Evolutionary conservation across 1,140 invertebrate genomes (phyloP).

Genomic region (Drosophila kanapiae): DNA sequence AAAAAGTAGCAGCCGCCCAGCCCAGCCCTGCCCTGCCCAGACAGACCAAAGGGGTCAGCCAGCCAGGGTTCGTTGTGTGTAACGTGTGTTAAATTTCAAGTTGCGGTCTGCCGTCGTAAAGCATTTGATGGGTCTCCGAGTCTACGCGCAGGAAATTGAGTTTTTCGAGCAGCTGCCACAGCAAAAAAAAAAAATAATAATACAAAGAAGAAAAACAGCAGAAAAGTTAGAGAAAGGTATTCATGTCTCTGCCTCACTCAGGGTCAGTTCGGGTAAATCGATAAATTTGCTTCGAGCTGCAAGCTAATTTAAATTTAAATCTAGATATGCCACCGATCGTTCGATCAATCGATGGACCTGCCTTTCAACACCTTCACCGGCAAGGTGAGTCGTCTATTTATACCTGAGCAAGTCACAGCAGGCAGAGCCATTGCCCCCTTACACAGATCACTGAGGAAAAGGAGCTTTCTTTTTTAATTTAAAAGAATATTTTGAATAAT

Average conservation of each 20-base stretch:
- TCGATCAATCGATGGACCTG: slow-evolving; percentile 49
- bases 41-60: slow-evolving; percentile 55
- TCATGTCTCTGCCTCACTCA: slow-evolving; percentile 61
- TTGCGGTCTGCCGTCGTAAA: slow-evolving; percentile 63
- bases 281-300: slow-evolving; percentile 44
- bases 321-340: slow-evolving; percentile 42
- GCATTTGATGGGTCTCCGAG: slow-evolving; percentile 70
- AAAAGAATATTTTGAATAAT: background rate
- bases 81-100: slow-evolving; percentile 80
- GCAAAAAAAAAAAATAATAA: slow-evolving; percentile 58
- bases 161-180: slow-evolving; percentile 70
- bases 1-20: slow-evolving; percentile 64
- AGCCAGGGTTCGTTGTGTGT: slow-evolving; percentile 13
- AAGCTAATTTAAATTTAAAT: slow-evolving; percentile 67
- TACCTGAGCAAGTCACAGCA: slow-evolving; percentile 45
- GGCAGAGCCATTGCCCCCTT: slow-evolving; percentile 25
- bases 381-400: slow-evolving; percentile 48
- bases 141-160: slow-evolving; percentile 76
- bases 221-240: slow-evolving; percentile 49
- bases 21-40: slow-evolving; percentile 23
- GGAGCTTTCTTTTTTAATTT: no score
- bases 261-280: slow-evolving; percentile 71
- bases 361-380: slow-evolving; percentile 70
- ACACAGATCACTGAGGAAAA: slow-evolving; percentile 10
- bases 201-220: slow-evolving; percentile 15